phyloP scores from a whole-genome alignment of 2,113 vertebrate species.

The Salvator merianae region DNA sequence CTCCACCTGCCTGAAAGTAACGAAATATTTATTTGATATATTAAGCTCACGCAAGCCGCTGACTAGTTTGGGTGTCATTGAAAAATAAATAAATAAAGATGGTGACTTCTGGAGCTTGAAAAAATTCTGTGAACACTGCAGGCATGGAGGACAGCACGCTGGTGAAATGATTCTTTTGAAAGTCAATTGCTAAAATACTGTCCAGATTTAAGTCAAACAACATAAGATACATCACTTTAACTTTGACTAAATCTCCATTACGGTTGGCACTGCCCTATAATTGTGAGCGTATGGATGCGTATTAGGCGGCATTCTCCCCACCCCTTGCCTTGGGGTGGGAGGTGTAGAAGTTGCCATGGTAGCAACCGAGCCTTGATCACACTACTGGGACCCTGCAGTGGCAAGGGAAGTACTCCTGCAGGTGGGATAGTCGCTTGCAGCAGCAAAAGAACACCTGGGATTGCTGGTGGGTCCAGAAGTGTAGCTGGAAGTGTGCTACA shows the following conservation, averaged over 20 bases:
- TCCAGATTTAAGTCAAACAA: background rate
- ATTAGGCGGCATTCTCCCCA: too few relatives aligned
- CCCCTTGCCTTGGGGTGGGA: too few relatives aligned
- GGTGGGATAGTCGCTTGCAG: too few relatives aligned
- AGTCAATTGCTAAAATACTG: background rate
- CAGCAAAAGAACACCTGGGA: too few relatives aligned
- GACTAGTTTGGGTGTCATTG: background rate
- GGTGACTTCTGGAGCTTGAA: background rate
- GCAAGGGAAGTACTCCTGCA: too few relatives aligned
- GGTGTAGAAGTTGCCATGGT: too few relatives aligned
- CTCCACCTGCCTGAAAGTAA: accelerated
- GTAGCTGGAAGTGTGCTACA: too few relatives aligned
- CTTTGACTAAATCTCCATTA: background rate
- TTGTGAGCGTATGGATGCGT: too few relatives aligned
- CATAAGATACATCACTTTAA: background rate
- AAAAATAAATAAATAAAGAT: slow-evolving; percentile 6
- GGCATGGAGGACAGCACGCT: background rate
- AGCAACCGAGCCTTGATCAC: too few relatives aligned
- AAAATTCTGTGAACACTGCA: background rate
- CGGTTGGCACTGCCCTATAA: too few relatives aligned
- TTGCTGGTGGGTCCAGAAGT: too few relatives aligned
- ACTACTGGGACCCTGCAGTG: too few relatives aligned
- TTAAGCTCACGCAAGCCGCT: slow-evolving; percentile 37
- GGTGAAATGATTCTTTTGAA: background rate
- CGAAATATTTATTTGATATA: slow-evolving; percentile 37